A percentile compares a stretch with the other conserved stretches of the same genome.
Conservation (phyloP, 2,797 vertebrate genomes). For the Craterocephalus amniculus region DNA sequence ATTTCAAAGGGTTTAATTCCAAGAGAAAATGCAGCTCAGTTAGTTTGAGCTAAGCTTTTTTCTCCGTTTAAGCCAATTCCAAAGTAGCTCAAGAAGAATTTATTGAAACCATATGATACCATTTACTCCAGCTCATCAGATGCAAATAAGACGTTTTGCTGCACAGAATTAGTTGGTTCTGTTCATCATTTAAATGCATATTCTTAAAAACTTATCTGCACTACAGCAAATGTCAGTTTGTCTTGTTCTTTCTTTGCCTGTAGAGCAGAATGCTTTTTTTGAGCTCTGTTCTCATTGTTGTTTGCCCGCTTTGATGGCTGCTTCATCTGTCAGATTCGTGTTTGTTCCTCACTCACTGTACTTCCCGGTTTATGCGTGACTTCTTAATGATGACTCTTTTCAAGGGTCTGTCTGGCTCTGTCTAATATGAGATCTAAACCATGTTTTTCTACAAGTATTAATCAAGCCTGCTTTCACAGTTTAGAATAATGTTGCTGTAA, state of each 20-base stretch:
- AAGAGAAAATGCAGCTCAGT: conserved; percentile 6
- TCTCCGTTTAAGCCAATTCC: neutral
- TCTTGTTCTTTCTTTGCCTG: conserved; percentile 25
- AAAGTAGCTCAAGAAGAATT: neutral
- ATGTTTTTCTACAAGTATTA: neutral
- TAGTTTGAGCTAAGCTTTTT: conserved; percentile 18
- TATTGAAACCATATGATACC: conserved; percentile 45
- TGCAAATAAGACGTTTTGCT: conserved; percentile 16
- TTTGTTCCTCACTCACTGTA: conserved; percentile 15
- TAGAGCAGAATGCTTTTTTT: conserved; percentile 21
- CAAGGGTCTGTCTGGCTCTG: neutral
- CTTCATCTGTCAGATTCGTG: conserved; percentile 19
- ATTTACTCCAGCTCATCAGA: neutral
- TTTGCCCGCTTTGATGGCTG: conserved; percentile 13
- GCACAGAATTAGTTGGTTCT: conserved; percentile 1
- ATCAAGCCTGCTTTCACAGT: neutral
- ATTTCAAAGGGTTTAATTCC: conserved; percentile 23
- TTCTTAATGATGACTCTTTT: conserved; percentile 6
- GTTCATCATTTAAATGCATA: conserved; percentile 13
- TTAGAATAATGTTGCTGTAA: neutral
- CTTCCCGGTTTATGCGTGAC: conserved; percentile 31
- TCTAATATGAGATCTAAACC: neutral
- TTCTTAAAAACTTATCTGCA: conserved; percentile 30
- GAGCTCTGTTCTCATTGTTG: conserved; percentile 21
- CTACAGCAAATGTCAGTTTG: conserved; percentile 16